Base-by-base conservation (phyloP, 1,140 invertebrate genomes). In the Saccostrea glomerata region DNA sequence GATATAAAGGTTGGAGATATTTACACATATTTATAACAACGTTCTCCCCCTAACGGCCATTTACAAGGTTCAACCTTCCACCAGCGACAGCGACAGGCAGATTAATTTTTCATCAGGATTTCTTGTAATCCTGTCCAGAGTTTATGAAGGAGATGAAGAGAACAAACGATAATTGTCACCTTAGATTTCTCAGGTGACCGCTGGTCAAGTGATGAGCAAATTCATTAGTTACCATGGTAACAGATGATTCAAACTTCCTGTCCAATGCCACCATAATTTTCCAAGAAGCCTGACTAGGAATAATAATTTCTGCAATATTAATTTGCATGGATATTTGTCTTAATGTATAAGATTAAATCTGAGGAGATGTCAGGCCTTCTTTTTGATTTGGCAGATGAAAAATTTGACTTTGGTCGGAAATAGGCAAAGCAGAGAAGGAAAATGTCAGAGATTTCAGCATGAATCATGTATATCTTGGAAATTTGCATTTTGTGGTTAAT, bases 401-500 rank as follows among this genome's bases (percentile, higher is more conserved):
- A 77, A 77, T 36, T 77, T 13, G 30, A 25, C 15, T 77, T 77
- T 30, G 13, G 25, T 23, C 25, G 25, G 70, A 36, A 77, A 17
- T 20, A 63, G 25, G 11, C 30, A 13, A 77, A 15, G 70, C 13
- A 30, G 25, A 36, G 20, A 66, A 17, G 25, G 70, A 77, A 30
- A 13, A 30, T 77, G 13, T 77, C 23, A 15, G 9, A 77, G 23
- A 36, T 36, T 25, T 77, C 23, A 30, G 11, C 12, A 77, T 77
- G 70, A 77, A 77, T 77, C 70, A 77, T 77, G 70, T 77, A 15
- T 30, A 17, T 77, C 70, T 77, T 77, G 6, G 30, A 77, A 23
- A 77, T 77, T 77, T 77, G 70, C 70, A 36, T 77, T 77, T n/a
- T 77, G 70, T 77, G 70, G 70, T 77, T 77, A 36, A 77, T 30